These are phyloP conservation scores for Bombus fervidus DNA, from an alignment of 1,140 invertebrate genomes.

Conservation along the genomic window DNA sequence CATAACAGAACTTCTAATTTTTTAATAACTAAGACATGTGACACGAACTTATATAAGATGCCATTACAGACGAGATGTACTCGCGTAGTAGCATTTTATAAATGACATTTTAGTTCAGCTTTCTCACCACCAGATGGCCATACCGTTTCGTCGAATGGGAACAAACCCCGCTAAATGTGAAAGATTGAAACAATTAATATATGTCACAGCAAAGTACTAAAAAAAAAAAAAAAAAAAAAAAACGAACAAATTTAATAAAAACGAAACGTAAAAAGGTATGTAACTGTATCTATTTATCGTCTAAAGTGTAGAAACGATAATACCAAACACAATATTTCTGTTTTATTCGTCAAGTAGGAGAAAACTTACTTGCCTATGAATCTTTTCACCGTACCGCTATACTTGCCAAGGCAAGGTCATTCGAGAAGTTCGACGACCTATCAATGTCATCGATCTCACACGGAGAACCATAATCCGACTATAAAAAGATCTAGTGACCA, in stretches of 20 bases:
- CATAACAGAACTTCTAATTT: too few relatives aligned
- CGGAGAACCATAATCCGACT: background rate
- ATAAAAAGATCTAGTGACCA: background rate
- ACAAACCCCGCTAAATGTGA: background rate
- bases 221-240: too few relatives aligned
- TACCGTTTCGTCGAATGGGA: background rate
- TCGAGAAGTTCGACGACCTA: slow-evolving; percentile 31
- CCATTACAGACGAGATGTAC: too few relatives aligned
- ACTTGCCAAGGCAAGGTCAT: slow-evolving; percentile 42
- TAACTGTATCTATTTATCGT: too few relatives aligned
- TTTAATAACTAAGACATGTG: too few relatives aligned
- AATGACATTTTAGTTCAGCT: background rate
- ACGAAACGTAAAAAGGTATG: too few relatives aligned
- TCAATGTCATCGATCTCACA: background rate
- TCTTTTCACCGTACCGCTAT: background rate
- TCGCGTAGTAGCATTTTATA: background rate
- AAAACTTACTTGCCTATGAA: background rate
- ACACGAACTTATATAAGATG: too few relatives aligned
- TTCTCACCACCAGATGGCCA: background rate
- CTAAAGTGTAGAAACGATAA: too few relatives aligned
- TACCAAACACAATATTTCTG: too few relatives aligned
- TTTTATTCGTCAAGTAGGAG: too few relatives aligned
- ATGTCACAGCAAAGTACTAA: too few relatives aligned
- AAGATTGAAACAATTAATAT: background rate
- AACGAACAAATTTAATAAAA: background rate